Evolutionary conservation across 92 coral and sea anemone species (phyloP), one percentile per base, ranked within the genome.

Genomic region (Bergia puertoricense): DNA sequence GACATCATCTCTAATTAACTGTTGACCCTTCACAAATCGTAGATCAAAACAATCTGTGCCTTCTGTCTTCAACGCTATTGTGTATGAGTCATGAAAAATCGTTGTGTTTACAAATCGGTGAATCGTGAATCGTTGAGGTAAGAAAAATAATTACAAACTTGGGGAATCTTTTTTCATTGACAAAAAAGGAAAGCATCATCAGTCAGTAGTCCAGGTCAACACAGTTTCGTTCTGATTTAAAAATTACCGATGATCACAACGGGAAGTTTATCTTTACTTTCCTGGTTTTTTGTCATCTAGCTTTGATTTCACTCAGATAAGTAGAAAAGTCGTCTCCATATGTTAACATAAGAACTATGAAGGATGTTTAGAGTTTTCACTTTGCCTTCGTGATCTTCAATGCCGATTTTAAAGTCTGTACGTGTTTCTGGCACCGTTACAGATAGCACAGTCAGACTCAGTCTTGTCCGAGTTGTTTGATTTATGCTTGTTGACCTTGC

Each of bases 401-500:
- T 10, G 44, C 78, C 10, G 18, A 40, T 74, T 74, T 38, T 3
- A 76, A 39, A 14, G n/a, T 14, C 20, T 74, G 8, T 14, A 23
- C 20, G 69, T 36, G 4, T 18, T 16, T 40, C 10, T 76, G 41
- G 65, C 82, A 20, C 20, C 22, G 67, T 78, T 23, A 23, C 82
- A 78, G 66, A n/a, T 13, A 23, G 56, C 43, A 23, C 39, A 3
- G 76, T 72, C 76, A 72, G 42, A 10, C 43, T 10, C 2, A 22
- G 8, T 23, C 39, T 30, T 30, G 30, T 30, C 30, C 30, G 30
- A 30, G 30, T 30, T 30, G n/a, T 68, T 68, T 84, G 10, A 68
- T 68, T 82, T 23, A 54, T 80, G 67, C 15, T 72, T 36, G 5
- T 84, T 84, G 79, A 84, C 56, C 45, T 68, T 84, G 66, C 77